These are phyloP conservation scores for Rhagonycha fulva DNA, from an alignment of 2,888 invertebrate genomes.

Conservation along the genomic window DNA sequence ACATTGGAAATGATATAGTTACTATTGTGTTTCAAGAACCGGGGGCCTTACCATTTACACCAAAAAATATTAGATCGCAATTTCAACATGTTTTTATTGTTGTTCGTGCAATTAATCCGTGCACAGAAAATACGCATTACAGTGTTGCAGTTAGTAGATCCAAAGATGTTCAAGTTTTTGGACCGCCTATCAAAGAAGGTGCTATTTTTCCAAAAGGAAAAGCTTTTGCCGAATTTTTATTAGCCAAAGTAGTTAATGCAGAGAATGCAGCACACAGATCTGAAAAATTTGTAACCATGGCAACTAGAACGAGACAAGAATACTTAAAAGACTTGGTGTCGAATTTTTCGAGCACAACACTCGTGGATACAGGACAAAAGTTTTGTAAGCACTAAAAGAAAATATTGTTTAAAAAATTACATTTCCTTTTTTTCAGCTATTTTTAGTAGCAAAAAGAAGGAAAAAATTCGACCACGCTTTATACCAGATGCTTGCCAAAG, in stretches of 20 bases:
- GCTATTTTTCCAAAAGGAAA: slow-evolving; percentile 88
- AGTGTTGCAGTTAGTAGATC: slow-evolving; percentile 68
- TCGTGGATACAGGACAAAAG: slow-evolving; percentile 83
- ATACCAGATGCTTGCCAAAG: slow-evolving; percentile 73
- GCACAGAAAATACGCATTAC: slow-evolving; percentile 89
- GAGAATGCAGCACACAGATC: slow-evolving; percentile 96
- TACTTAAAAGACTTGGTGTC: slow-evolving; percentile 91
- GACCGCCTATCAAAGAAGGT: slow-evolving; percentile 89
- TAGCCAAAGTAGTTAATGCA: slow-evolving; percentile 95
- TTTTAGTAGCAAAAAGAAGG: slow-evolving; percentile 77
- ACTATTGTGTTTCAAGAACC: slow-evolving; percentile 95
- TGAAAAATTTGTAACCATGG: slow-evolving; percentile 97
- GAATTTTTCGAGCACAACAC: slow-evolving; percentile 79
- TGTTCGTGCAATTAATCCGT: slow-evolving; percentile 86
- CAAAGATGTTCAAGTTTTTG: slow-evolving; percentile 94
- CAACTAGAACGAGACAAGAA: slow-evolving; percentile 91
- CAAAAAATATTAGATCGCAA: slow-evolving; percentile 92
- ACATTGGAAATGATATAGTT: slow-evolving; percentile 97
- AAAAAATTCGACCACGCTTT: slow-evolving; percentile 73
- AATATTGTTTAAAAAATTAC: neutral
- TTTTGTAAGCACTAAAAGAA: slow-evolving; percentile 70
- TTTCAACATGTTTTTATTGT: slow-evolving; percentile 98
- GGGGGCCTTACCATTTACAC: slow-evolving; percentile 90
- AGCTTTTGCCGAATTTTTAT: slow-evolving; percentile 91
- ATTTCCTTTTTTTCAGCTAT: slow-evolving; percentile 53